Evolutionary conservation across 2,888 invertebrate species (phyloP).

Genomic region (Horisme vitalbata): DNA sequence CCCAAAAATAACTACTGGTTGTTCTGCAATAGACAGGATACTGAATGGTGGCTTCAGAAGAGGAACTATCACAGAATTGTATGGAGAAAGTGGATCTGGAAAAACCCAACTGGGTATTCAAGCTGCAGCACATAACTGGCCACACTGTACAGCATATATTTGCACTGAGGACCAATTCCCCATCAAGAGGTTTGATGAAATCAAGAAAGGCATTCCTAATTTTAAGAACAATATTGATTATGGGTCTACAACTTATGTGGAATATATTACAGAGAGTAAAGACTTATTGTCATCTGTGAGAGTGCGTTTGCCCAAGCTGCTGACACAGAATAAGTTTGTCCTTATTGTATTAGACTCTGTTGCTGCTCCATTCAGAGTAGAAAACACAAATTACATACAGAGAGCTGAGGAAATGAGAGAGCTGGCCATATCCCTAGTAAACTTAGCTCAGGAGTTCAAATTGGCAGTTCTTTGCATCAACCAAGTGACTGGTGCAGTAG

Average conservation of each 20-base stretch:
- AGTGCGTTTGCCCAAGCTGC: constrained; percentile 61
- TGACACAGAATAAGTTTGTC: constrained; percentile 49
- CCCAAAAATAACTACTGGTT: constrained; percentile 77
- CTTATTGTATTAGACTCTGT: constrained; percentile 70
- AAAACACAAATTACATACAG: constrained; percentile 64
- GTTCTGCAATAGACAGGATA: constrained; percentile 81
- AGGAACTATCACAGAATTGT: constrained; percentile 89
- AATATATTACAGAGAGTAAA: constrained; percentile 66
- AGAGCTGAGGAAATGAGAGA: constrained; percentile 74
- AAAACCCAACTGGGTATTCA: constrained; percentile 92
- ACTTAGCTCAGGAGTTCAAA: constrained; percentile 56
- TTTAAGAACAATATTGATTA: constrained; percentile 42
- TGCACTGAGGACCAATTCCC: constrained; percentile 89
- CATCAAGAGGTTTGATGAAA: constrained; percentile 67
- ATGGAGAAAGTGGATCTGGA: constrained; percentile 91
- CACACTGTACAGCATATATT: constrained; percentile 85
- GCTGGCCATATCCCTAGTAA: constrained; percentile 55
- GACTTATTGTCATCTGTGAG: constrained; percentile 66
- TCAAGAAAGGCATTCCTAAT: constrained; percentile 45
- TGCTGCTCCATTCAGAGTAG: constrained; percentile 73
- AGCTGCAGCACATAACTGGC: constrained; percentile 85
- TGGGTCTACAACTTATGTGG: constrained; percentile 66
- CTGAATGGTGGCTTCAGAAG: constrained; percentile 86
- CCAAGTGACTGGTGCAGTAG: constrained; percentile 68
- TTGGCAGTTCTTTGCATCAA: constrained; percentile 69